A percentile compares a stretch with the other conserved stretches of the same genome.
Conservation (phyloP, 2,888 invertebrate genomes). For the Ecdyonurus torrentis region DNA sequence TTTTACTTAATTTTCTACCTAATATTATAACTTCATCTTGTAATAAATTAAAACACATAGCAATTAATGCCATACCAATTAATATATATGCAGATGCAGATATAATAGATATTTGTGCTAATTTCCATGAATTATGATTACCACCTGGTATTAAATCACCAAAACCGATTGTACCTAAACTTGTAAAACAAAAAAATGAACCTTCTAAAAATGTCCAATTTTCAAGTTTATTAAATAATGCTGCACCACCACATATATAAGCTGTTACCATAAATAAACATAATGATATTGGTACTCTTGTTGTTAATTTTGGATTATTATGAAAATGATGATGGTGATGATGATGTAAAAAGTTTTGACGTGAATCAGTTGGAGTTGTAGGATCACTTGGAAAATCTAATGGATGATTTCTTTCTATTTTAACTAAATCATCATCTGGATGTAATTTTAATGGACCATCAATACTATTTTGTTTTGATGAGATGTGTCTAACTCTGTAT, state of each 20-base stretch:
- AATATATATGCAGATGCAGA: constrained; percentile 67
- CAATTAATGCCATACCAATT: constrained; percentile 69
- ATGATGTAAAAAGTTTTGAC: constrained; percentile 5
- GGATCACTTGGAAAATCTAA: background rate
- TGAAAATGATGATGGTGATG: constrained; percentile 4
- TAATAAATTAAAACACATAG: constrained; percentile 74
- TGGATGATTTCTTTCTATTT: constrained; percentile 1
- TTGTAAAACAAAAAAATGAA: constrained; percentile 39
- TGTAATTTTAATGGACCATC: constrained; percentile 10
- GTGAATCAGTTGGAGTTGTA: background rate
- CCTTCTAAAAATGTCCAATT: constrained; percentile 84
- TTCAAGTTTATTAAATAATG: constrained; percentile 79
- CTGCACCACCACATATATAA: constrained; percentile 77
- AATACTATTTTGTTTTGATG: constrained; percentile 5
- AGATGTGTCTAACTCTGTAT: background rate
- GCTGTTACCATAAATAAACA: constrained; percentile 70
- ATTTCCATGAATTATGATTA: background rate
- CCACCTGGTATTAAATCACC: constrained; percentile 56
- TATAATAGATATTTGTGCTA: constrained; percentile 45
- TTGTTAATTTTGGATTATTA: constrained; percentile 25
- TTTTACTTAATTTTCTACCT: constrained; percentile 32
- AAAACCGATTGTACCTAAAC: constrained; percentile 60
- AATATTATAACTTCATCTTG: constrained; percentile 54
- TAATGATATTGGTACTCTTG: constrained; percentile 72
- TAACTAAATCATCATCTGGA: constrained; percentile 4